A percentile compares a stretch with the other conserved stretches of the same genome.
Evolutionary conservation across 2,888 invertebrate genomes (phyloP).

Genomic region (Chymomyza procnemis): DNA sequence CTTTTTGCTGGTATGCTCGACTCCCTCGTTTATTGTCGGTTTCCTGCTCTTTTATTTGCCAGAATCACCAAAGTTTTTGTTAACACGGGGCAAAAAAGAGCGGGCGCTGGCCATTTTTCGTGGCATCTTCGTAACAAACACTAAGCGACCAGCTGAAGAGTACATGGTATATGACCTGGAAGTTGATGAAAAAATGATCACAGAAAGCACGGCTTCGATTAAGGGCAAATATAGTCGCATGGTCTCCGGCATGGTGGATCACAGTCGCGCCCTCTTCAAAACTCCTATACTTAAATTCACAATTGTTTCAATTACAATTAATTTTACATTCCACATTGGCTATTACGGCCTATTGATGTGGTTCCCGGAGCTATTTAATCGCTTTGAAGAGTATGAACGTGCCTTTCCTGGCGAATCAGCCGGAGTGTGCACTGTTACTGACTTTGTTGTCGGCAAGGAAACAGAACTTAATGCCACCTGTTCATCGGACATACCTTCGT

Average conservation of each 20-base stretch:
- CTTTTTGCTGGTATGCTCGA: slow-evolving; percentile 91
- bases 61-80: slow-evolving; percentile 93
- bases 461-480: slow-evolving; percentile 82
- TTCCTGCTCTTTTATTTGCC: slow-evolving; percentile 89
- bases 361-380: slow-evolving; percentile 96
- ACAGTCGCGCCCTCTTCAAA: slow-evolving; percentile 89
- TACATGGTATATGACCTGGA: slow-evolving; percentile 88
- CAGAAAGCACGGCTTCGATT: slow-evolving; percentile 79
- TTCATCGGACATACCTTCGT: slow-evolving; percentile 85
- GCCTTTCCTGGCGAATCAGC: slow-evolving; percentile 83
- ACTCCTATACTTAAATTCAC: slow-evolving; percentile 91
- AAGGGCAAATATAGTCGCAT: slow-evolving; percentile 86
- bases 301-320: slow-evolving; percentile 90
- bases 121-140: slow-evolving; percentile 89
- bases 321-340: slow-evolving; percentile 96
- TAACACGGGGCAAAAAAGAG: slow-evolving; percentile 88
- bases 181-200: slow-evolving; percentile 80
- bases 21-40: slow-evolving; percentile 93
- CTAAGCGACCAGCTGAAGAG: slow-evolving; percentile 83
- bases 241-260: slow-evolving; percentile 87
- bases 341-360: slow-evolving; percentile 98
- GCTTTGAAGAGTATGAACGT: slow-evolving; percentile 89
- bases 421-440: slow-evolving; percentile 87
- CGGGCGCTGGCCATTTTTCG: slow-evolving; percentile 90
- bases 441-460: slow-evolving; percentile 85